Evolutionary conservation across 2,888 invertebrate species (phyloP), one percentile per base, ranked within the genome.

Genomic region (Lasioglossum calceatum): DNA sequence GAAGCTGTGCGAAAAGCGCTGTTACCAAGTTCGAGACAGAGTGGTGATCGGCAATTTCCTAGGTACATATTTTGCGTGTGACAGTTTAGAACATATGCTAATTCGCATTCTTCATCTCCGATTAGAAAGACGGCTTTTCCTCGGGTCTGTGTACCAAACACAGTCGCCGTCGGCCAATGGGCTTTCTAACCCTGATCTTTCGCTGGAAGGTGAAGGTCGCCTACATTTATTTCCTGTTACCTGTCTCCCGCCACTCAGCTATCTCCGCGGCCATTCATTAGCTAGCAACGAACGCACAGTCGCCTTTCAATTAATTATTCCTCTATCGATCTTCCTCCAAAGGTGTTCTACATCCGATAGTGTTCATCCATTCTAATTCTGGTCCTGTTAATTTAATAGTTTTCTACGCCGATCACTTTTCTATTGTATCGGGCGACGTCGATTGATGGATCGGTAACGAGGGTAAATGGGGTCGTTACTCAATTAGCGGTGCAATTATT

Each of bases 161-260:
- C 23, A 39, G 79, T 74, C 88, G 86, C 61, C 72, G 64, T 73
- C 75, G 77, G 16, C 74, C 74, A 74, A 91, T 81, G 83, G 75
- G 84, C 92, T 93, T 93, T 92, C 92, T 92, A 91, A 89, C 88
- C 89, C 84, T 90, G 92, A 91, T 93, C 93, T 93, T 89, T 83
- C 88, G 86, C 74, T 77, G 67, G 89, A 89, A 93, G 92, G 92
- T 92, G 93, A 93, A 93, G 93, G 93, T 90, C 93, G 92, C 70
- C 84, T 67, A 82, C 81, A 84, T 82, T 82, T 80, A 88, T 85
- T 88, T 90, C 84, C 88, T 82, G n/a, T 70, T 36, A 36, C n/a
- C 74, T 44, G 42, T 36, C 84, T 73, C 71, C 71, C 12, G 71
- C 23, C 58, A 10, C 47, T 16, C 74, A 54, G 19, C 42, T 50